Evolutionary conservation across 2,797 vertebrate species (phyloP).

Genomic region (Apogon talboti): DNA sequence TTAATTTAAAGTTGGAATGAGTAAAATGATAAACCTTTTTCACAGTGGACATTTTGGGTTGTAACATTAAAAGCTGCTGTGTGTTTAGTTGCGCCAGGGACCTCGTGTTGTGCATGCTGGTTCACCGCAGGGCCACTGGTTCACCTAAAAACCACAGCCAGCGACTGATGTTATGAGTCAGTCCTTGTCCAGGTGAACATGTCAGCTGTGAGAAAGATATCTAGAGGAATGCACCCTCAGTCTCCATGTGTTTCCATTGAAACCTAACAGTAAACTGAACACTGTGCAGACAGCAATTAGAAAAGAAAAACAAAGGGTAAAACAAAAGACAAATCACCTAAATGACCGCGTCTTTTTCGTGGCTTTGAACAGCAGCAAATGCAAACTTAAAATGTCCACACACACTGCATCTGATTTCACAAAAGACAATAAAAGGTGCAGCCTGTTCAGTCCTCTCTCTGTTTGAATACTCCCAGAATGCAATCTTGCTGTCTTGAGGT

Average conservation of each 20-base stretch:
- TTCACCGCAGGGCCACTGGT: slow-evolving; percentile 7
- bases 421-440: slow-evolving; percentile 69
- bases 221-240: slow-evolving; percentile 52
- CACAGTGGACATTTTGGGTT: slow-evolving; percentile 40
- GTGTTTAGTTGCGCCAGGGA: slow-evolving; percentile 8
- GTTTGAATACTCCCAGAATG: slow-evolving; percentile 71
- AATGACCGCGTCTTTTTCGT: slow-evolving; percentile 22
- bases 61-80: slow-evolving; percentile 18
- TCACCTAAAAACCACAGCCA: slow-evolving; percentile 19
- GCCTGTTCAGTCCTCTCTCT: slow-evolving; percentile 48
- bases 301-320: slow-evolving; percentile 23
- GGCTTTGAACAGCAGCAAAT: slow-evolving; percentile 57
- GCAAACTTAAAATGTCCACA: slow-evolving; percentile 73
- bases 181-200: slow-evolving; percentile 43
- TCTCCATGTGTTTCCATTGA: slow-evolving; percentile 32
- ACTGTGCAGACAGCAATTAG: slow-evolving; percentile 52
- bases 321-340: slow-evolving; percentile 19
- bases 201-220: slow-evolving; percentile 58
- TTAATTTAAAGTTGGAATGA: slow-evolving; percentile 39
- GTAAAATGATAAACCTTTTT: slow-evolving; percentile 57
- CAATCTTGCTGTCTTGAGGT: slow-evolving; percentile 69
- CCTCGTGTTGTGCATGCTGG: not conserved
- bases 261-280: slow-evolving; percentile 21
- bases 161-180: slow-evolving; percentile 14
- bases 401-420: slow-evolving; percentile 65